phyloP scores from a whole-genome alignment of 2,113 vertebrate species.

The pig (Sus scrofa) region T2T-Sscrofa CM000827.6:97925501-97926000 shows the following conservation, averaged over 20 bases:
- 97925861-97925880: neutral
- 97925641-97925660: neutral
- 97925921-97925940: neutral
- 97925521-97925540: neutral
- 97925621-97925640: neutral
- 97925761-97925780: neutral
- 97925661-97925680: neutral
- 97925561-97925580: neutral
- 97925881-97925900: neutral
- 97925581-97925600: neutral
- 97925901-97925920: neutral
- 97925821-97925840: neutral
- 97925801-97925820: neutral
- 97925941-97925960: neutral
- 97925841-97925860: neutral
- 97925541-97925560: conserved; percentile 50
- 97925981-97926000: neutral
- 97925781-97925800: neutral
- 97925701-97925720: neutral
- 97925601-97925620: neutral
- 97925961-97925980: neutral
- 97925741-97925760: neutral
- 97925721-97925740: neutral
- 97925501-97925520: neutral
- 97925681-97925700: neutral